These are phyloP conservation scores for Pissodes strobi DNA, from an alignment of 1,140 invertebrate genomes.

Conservation along the genomic window DNA sequence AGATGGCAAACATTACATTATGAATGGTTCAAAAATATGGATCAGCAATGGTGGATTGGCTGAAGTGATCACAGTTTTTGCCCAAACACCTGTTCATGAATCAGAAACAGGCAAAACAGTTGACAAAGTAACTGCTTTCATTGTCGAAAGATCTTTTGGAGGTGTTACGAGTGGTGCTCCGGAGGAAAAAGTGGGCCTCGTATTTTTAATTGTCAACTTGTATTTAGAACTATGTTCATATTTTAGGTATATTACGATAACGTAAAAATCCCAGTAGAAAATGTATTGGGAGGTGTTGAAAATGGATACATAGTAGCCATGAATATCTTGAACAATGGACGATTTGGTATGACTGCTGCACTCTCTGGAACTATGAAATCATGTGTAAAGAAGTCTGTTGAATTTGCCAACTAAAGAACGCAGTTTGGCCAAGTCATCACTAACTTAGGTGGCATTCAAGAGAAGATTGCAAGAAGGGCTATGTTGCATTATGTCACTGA, in stretches of 20 bases:
- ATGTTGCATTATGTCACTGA: constrained; percentile 94
- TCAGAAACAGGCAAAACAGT: constrained; percentile 72
- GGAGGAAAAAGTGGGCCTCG: constrained; percentile 99
- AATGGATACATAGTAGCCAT: constrained; percentile 99
- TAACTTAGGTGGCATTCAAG: constrained; percentile 87
- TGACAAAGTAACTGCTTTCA: constrained; percentile 88
- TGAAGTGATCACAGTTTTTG: constrained; percentile 99
- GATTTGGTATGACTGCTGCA: constrained; percentile 97
- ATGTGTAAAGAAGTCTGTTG: constrained; percentile 87
- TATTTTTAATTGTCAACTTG: too few relatives aligned
- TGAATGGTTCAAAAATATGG: constrained; percentile 99
- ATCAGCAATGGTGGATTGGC: constrained; percentile 98
- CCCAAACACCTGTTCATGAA: constrained; percentile 81
- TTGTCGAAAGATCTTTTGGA: constrained; percentile 94
- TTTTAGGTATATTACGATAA: constrained; percentile 87
- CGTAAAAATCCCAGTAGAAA: constrained; percentile 92
- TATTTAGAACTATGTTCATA: neutral
- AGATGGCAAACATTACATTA: constrained; percentile 89
- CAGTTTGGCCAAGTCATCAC: constrained; percentile 92
- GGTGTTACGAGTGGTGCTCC: constrained; percentile 92
- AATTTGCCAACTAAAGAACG: constrained; percentile 84
- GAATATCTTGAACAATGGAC: constrained; percentile 98
- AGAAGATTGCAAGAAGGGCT: constrained; percentile 92
- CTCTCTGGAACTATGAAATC: constrained; percentile 90
- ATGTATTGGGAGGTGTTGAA: constrained; percentile 91